Conservation (phyloP, 2,888 invertebrate genomes). For the Clusia tigrina region DNA sequence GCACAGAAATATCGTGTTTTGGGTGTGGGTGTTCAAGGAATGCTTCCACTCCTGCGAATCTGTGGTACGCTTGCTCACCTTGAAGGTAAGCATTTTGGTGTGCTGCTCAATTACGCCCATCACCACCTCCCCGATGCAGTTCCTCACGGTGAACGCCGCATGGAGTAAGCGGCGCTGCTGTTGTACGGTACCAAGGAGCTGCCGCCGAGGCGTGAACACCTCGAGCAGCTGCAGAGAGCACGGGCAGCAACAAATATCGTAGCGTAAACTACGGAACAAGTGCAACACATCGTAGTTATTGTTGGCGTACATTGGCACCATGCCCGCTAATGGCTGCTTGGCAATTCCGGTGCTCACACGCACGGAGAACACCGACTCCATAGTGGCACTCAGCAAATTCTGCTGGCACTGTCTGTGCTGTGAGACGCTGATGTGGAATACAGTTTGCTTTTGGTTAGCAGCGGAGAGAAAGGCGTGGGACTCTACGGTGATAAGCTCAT, state of each 20-base stretch:
- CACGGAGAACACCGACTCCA: constrained; percentile 13
- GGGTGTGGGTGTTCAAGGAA: too few species aligned
- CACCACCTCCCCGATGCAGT: neutral
- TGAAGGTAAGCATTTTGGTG: neutral
- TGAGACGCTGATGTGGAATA: constrained; percentile 5
- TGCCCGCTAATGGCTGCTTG: neutral
- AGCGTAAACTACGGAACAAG: constrained; percentile 16
- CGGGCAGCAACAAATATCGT: constrained; percentile 10
- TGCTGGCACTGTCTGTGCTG: neutral
- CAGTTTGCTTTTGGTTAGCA: neutral
- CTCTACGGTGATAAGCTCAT: too few species aligned
- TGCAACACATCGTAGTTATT: constrained; percentile 10
- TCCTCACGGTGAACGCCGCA: neutral
- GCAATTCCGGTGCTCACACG: constrained; percentile 9
- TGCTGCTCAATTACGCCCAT: constrained; percentile 8
- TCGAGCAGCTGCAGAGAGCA: constrained; percentile 16
- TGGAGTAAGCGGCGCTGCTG: neutral
- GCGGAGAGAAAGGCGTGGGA: neutral
- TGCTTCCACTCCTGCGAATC: too few species aligned
- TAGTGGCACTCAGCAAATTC: constrained; percentile 8
- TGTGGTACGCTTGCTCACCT: constrained; percentile 10
- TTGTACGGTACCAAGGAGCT: neutral
- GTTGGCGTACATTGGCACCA: neutral
- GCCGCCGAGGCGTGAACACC: constrained; percentile 5
- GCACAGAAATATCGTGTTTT: too few species aligned